Base-by-base conservation (phyloP, 2,113 vertebrate genomes). In the Dicaeum eximium region DNA sequence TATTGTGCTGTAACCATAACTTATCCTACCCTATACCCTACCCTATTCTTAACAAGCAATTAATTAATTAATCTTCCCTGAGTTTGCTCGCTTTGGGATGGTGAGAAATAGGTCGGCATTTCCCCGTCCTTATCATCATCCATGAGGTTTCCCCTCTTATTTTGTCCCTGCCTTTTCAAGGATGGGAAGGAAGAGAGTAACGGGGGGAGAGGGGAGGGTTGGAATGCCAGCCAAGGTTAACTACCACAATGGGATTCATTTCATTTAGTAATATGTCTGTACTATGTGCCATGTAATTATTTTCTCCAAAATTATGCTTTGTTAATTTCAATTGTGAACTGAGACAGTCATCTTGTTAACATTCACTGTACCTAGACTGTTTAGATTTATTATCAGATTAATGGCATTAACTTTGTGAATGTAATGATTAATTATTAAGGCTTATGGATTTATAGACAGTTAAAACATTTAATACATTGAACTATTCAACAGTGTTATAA, bases 201-300 rank as follows among this genome's bases (percentile, higher is more conserved):
- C 13, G 38, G 6, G 18, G 30, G 13, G 6, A 30, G 24, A n/a
- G 2, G 15, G 2, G 2, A 10, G 4, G 2, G 7, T 66, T 28
- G 23, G 60, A 80, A 72, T 35, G 7, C 16, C 22, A 45, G 2
- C 7, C 40, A 69, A 40, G 28, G 12, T 73, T 44, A 35, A 60
- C 4, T 35, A 54, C 14, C 14, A 19, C 25, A 58, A 9, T 33
- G 25, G 6, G 7, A 71, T 40, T 82, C 0, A 30, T 71, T 86
- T 57, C 1, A 22, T n/a, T 11, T n/a, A 3, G 8, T 20, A 54
- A 54, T 50, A 62, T 11, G 11, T 35, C 11, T 51, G 16, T 57
- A 35, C 15, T 27, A 1, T 13, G 27, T 37, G 22, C 13, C 14
- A 31, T 24, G 11, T 18, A 80, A 62, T 44, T 92, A 37, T 58